Base-by-base conservation (phyloP, 2,113 vertebrate species). In the Silurus asotus region DNA sequence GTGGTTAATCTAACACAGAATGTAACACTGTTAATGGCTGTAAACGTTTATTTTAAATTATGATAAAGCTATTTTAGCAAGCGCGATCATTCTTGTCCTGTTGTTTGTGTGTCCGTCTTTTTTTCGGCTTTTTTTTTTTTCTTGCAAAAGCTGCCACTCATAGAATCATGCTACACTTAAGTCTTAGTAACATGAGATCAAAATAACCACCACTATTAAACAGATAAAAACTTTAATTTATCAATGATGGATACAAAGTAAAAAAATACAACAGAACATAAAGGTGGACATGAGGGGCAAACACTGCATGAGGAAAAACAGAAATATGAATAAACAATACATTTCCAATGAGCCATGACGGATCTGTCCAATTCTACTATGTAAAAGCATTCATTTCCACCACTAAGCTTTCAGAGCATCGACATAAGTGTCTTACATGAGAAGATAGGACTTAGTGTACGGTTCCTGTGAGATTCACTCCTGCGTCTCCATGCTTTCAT, bases 401-500 rank as follows among this genome's bases (percentile, higher is more conserved):
- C 61, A 51, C n/a, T 81, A n/a, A 4, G 20, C 23, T 15, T 82
- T 69, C 55, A 55, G 25, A 0, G 9, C 9, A 51, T 56, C 49
- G 4, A 13, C 51, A 62, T 7, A 55, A 25, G 61, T 7, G 5
- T 48, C 61, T 53, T 45, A 80, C 56, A 48, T 23, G 25, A 49
- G 45, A 37, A 37, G 20, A 37, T 61, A n/a, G 37, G 19, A 11
- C 55, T 77, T 75, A 65, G n/a, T 58, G 48, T 48, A 2, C 23
- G 59, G 14, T 25, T 15, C 37, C 17, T 17, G 19, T 53, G 23
- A 15, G 67, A 53, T 45, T 97, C 92, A 99, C 84, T 99, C 97
- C 89, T 99, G 97, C 0, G 97, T 99, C 93, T 99, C 98, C 95
- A 95, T 95, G 89, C 92, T 98, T 81, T 99, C 97, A 5, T 99